Conservation (phyloP, 2,113 vertebrate species). For the Glaucomys volans region DNA sequence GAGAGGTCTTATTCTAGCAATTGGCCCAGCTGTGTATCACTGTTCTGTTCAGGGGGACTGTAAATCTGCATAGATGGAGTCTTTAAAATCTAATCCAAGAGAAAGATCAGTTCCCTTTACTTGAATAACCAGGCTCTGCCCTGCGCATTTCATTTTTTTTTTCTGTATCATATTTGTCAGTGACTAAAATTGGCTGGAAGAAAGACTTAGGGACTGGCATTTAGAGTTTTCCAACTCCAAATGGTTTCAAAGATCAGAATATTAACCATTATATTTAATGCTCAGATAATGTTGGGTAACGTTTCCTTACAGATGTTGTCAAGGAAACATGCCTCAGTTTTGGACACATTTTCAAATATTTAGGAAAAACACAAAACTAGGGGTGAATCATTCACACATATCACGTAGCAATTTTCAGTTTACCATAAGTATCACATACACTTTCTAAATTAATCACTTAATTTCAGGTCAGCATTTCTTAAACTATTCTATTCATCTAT, state of each 20-base stretch:
- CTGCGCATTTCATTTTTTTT: background rate
- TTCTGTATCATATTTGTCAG: background rate
- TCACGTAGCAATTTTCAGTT: background rate
- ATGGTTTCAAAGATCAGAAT: background rate
- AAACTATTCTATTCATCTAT: background rate
- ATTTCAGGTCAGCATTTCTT: background rate
- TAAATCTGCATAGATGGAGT: background rate
- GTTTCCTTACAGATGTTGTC: background rate
- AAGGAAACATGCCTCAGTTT: background rate
- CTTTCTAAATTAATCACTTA: background rate
- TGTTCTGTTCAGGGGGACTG: background rate
- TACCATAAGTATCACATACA: background rate
- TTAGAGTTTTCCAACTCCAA: background rate
- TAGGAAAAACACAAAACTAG: background rate
- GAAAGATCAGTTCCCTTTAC: background rate
- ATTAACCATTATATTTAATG: background rate
- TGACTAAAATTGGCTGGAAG: background rate
- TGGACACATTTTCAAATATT: background rate
- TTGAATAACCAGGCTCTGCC: background rate
- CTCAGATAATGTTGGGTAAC: background rate
- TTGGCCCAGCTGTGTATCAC: too few relatives aligned
- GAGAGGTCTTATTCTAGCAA: background rate
- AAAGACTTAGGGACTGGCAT: background rate
- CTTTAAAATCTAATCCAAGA: background rate
- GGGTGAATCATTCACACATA: background rate